phyloP scores from a whole-genome alignment of 2,888 invertebrate species.

The Torymus aiolomorphi region DNA sequence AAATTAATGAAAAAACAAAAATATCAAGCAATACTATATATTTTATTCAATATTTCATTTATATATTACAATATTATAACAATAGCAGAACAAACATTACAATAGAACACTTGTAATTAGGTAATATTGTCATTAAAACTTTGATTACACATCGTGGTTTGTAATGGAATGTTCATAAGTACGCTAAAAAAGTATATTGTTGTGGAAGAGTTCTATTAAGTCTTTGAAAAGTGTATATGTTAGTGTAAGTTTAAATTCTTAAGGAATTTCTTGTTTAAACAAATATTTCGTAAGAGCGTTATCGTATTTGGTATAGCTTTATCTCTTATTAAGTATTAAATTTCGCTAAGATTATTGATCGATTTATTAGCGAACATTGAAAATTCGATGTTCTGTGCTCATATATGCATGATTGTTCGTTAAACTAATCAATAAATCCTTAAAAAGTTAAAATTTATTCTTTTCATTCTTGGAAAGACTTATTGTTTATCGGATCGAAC shows the following conservation, averaged over 20 bases:
- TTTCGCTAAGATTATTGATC: no score
- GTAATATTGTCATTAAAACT: slow-evolving; percentile 41
- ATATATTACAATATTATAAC: slow-evolving; percentile 40
- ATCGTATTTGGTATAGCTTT: no score
- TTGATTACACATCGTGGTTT: neutral
- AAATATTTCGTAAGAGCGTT: no score
- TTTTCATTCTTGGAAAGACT: neutral
- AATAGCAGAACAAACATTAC: slow-evolving; percentile 27
- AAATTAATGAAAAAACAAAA: no score
- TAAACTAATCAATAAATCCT: no score
- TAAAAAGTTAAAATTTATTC: neutral
- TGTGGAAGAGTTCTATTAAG: neutral
- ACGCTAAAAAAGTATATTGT: neutral
- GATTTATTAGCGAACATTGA: no score
- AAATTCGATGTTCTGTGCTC: no score
- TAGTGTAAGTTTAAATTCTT: neutral
- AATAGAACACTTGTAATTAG: slow-evolving; percentile 34
- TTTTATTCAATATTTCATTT: slow-evolving; percentile 31
- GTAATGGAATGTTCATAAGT: neutral
- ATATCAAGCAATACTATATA: slow-evolving; percentile 11
- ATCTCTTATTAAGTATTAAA: no score
- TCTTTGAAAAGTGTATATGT: slow-evolving; percentile 14
- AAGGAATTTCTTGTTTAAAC: neutral
- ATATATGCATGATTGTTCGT: no score
- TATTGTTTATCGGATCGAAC: slow-evolving; percentile 34